Evolutionary conservation across 2,113 vertebrate species (phyloP).

Genomic region (Boleophthalmus pectinirostris): DNA sequence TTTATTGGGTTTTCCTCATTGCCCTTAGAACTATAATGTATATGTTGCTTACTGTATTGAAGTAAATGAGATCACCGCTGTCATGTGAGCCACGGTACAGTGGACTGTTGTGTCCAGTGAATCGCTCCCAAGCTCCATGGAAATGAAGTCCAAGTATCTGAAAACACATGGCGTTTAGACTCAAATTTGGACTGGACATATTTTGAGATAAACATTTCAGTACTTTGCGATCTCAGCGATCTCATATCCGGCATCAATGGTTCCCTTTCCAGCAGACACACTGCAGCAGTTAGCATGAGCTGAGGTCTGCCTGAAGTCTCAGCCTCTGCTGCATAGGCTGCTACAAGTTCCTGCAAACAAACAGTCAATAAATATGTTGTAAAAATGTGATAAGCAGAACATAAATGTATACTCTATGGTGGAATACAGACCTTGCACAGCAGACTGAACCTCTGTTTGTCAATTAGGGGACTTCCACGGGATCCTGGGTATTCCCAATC

Average conservation of each 20-base stretch:
- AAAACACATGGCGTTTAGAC: neutral
- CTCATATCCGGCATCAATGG: slow-evolving; percentile 79
- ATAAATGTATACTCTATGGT: neutral
- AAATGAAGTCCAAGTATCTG: slow-evolving; percentile 82
- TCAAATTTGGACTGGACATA: too few species aligned
- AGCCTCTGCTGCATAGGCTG: slow-evolving; percentile 76
- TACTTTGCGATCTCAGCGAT: slow-evolving; percentile 79
- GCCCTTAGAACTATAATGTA: neutral
- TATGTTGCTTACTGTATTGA: slow-evolving; percentile 72
- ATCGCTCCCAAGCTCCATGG: slow-evolving; percentile 79
- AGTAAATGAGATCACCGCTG: slow-evolving; percentile 56
- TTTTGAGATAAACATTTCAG: neutral
- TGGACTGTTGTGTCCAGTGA: slow-evolving; percentile 84
- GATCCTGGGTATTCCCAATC: slow-evolving; percentile 84
- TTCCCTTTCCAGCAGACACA: slow-evolving; percentile 72
- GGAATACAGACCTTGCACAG: slow-evolving; percentile 75
- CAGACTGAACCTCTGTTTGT: slow-evolving; percentile 80
- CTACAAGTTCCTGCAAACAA: slow-evolving; percentile 75
- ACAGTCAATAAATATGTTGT: neutral
- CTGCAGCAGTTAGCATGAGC: slow-evolving; percentile 81
- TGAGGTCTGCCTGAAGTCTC: slow-evolving; percentile 51
- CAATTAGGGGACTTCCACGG: slow-evolving; percentile 79
- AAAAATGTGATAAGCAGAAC: neutral
- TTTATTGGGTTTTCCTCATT: neutral
- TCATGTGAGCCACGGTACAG: slow-evolving; percentile 74